Evolutionary conservation across 1,140 invertebrate species (phyloP).

Genomic region (Vollenhovia emeryi): DNA sequence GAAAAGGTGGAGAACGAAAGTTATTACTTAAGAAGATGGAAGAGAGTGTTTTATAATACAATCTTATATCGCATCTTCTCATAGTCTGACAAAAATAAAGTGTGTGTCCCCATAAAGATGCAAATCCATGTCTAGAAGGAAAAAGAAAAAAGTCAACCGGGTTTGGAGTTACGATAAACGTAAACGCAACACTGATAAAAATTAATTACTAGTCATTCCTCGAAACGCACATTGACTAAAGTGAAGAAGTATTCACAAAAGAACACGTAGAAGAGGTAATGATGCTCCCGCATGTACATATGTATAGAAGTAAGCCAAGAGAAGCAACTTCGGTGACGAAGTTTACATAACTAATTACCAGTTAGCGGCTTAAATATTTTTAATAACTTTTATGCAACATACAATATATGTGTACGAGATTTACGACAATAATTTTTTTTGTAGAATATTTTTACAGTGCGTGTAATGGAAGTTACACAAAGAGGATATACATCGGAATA

Average conservation of each 20-base stretch:
- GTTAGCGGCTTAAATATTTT: slow-evolving; percentile 63
- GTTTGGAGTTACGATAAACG: not conserved
- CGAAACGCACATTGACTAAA: not conserved
- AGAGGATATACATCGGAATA: slow-evolving; percentile 65
- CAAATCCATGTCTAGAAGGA: not conserved
- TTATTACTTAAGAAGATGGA: not conserved
- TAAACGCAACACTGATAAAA: too few species aligned
- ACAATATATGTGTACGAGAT: slow-evolving; percentile 55
- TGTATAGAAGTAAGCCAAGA: slow-evolving; percentile 32
- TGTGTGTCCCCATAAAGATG: not conserved
- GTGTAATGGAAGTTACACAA: slow-evolving; percentile 56
- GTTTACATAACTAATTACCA: slow-evolving; percentile 13
- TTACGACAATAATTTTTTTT: slow-evolving; percentile 41
- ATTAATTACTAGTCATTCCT: slow-evolving; percentile 18
- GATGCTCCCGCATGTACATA: not conserved
- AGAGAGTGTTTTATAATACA: not conserved
- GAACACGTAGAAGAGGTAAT: not conserved
- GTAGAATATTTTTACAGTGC: slow-evolving; percentile 51
- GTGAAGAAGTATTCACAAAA: not conserved
- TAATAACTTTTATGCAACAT: slow-evolving; percentile 65
- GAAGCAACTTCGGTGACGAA: slow-evolving; percentile 36
- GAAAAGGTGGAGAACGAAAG: not conserved
- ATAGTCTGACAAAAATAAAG: not conserved
- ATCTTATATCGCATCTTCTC: not conserved
- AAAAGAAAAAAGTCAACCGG: not conserved